Conservation (phyloP, 2,113 vertebrate species). For the Oncorhynchus keta region DNA sequence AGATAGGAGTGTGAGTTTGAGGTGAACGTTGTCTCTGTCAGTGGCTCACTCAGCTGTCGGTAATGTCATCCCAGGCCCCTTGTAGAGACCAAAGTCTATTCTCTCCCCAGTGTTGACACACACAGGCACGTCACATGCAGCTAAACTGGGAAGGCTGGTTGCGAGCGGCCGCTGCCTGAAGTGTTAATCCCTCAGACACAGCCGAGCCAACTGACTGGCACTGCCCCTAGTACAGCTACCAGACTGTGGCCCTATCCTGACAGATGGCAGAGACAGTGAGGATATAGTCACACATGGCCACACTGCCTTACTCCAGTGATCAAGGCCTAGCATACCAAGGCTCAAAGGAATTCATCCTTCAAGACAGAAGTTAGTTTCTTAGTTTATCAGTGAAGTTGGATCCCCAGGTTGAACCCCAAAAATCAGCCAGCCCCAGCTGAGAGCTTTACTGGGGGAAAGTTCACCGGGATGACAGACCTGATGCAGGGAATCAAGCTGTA, state of each 20-base stretch:
- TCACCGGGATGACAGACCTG: background rate
- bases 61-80: slow-evolving; percentile 23
- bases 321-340: too few relatives aligned
- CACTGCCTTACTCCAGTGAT: too few relatives aligned
- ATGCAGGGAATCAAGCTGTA: background rate
- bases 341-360: too few relatives aligned
- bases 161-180: background rate
- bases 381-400: too few relatives aligned
- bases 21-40: background rate
- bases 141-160: background rate
- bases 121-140: background rate
- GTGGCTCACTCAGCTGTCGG: slow-evolving; percentile 39
- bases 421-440: background rate
- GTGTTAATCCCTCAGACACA: too few relatives aligned
- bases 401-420: too few relatives aligned
- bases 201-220: too few relatives aligned
- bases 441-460: background rate
- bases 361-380: too few relatives aligned
- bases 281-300: too few relatives aligned
- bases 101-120: background rate
- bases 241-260: too few relatives aligned
- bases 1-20: background rate
- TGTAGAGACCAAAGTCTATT: slow-evolving; percentile 4
- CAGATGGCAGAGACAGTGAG: too few relatives aligned
- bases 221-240: too few relatives aligned